Conservation (phyloP, 2,888 invertebrate species). For the Trichogramma dendrolimi region DNA sequence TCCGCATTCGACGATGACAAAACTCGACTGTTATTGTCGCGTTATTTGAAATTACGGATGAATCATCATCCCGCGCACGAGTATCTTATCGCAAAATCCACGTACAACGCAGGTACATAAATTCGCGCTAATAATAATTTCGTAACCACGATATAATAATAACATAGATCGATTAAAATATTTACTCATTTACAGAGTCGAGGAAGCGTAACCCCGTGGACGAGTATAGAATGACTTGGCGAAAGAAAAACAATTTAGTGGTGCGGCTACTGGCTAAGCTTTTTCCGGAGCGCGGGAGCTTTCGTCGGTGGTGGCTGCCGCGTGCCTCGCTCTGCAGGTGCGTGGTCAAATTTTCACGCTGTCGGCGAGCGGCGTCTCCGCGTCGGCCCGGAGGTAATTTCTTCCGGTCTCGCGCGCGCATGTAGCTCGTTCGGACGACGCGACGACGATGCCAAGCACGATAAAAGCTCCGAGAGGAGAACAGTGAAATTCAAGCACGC, state of each 20-base stretch:
- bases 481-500: neutral
- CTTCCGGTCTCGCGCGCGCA: conserved; percentile 3
- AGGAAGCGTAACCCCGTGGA: neutral
- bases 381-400: conserved; percentile 18
- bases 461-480: neutral
- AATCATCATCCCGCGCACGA: no score
- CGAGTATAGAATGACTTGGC: neutral
- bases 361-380: no score
- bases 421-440: neutral
- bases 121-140: no score
- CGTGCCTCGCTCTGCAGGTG: no score
- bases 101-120: no score
- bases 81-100: no score
- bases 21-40: no score
- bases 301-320: conserved; percentile 1
- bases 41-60: no score
- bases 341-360: no score
- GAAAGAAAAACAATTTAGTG: conserved; percentile 20
- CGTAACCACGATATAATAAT: no score
- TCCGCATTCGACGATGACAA: no score
- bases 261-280: neutral
- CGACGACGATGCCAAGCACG: neutral
- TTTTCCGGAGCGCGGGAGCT: conserved; percentile 17
- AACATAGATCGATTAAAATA: no score
- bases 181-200: neutral